Evolutionary conservation across 2,888 invertebrate species (phyloP).

Genomic region (Thelaira solivaga): DNA sequence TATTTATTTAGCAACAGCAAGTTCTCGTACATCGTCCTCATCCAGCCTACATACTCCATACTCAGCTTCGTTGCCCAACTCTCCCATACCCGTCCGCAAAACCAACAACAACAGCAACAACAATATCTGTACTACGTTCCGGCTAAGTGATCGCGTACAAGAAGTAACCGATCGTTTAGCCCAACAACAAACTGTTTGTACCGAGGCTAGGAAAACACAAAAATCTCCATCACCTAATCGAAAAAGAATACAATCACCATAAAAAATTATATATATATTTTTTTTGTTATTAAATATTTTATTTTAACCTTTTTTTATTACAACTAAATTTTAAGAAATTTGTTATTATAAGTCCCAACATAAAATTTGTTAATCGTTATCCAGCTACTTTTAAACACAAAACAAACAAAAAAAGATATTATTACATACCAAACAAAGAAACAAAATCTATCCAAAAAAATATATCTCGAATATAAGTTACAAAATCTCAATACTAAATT

Average conservation of each 20-base stretch:
- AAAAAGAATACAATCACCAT: conserved; percentile 44
- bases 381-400: too few species aligned
- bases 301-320: conserved; percentile 30
- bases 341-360: too few species aligned
- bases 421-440: too few species aligned
- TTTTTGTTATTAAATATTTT: conserved; percentile 19
- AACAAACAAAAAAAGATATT: too few species aligned
- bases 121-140: conserved; percentile 74
- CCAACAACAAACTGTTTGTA: conserved; percentile 73
- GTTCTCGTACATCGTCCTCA: conserved; percentile 63
- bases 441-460: conserved; percentile 24
- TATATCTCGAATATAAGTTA: conserved; percentile 56
- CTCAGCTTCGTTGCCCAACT: conserved; percentile 76
- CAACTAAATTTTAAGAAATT: conserved; percentile 26
- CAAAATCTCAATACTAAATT: conserved; percentile 26
- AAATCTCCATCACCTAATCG: conserved; percentile 57
- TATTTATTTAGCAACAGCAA: conserved; percentile 54
- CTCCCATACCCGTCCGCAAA: conserved; percentile 71
- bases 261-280: conserved; percentile 26
- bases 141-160: conserved; percentile 77
- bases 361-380: conserved; percentile 53
- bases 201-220: conserved; percentile 57
- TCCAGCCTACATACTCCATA: conserved; percentile 62
- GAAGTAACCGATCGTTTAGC: conserved; percentile 77
- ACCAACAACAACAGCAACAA: too few species aligned